Conservation (phyloP, 2,113 vertebrate species). For the Pelvicachromis taeniatus region DNA sequence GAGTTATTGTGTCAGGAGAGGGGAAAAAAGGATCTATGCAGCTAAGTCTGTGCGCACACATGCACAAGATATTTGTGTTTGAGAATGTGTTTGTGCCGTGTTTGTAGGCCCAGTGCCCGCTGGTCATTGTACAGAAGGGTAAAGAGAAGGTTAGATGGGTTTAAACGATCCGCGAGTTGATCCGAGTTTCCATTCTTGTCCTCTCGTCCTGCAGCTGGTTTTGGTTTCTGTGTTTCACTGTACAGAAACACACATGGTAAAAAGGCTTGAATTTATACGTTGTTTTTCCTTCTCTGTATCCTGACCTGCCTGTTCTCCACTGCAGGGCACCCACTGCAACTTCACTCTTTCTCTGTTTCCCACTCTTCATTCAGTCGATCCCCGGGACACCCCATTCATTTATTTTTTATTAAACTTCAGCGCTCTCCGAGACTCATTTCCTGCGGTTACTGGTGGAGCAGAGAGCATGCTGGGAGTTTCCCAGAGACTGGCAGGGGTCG, state of each 20-base stretch:
- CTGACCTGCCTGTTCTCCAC: constrained; percentile 22
- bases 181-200: constrained; percentile 32
- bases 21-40: constrained; percentile 62
- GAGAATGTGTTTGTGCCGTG: constrained; percentile 27
- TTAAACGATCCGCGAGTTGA: constrained; percentile 51
- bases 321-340: constrained; percentile 33
- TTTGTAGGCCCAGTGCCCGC: constrained; percentile 40
- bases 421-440: constrained; percentile 74
- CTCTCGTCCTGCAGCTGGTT: constrained; percentile 60
- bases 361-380: constrained; percentile 57
- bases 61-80: constrained; percentile 15
- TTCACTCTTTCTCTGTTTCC: constrained; percentile 22
- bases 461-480: constrained; percentile 67
- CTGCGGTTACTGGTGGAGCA: constrained; percentile 70
- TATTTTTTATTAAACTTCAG: constrained; percentile 80
- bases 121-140: constrained; percentile 26
- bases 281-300: constrained; percentile 37
- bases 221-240: constrained; percentile 63
- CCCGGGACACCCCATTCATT: constrained; percentile 77
- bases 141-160: constrained; percentile 45
- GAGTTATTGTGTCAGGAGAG: constrained; percentile 73
- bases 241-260: constrained; percentile 48
- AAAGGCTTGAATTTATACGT: constrained; percentile 39
- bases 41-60: constrained; percentile 40
- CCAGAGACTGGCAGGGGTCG: constrained; percentile 66